Evolutionary conservation across 2,113 vertebrate species (phyloP).

Genomic region (Eira barbara): DNA sequence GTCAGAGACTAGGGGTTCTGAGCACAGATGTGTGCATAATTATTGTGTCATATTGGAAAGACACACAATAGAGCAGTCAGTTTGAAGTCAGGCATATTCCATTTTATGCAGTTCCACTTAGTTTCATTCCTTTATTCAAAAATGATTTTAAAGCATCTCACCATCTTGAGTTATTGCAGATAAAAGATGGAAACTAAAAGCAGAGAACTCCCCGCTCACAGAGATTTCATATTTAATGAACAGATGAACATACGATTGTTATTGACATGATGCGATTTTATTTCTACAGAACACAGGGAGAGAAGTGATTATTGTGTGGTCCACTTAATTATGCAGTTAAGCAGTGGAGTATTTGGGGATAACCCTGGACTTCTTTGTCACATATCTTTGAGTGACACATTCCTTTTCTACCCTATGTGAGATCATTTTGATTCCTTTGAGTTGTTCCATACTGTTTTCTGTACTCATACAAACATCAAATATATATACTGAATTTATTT

Average conservation of each 20-base stretch:
- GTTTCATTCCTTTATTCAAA: slow-evolving; percentile 6
- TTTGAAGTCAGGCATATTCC: not conserved
- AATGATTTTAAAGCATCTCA: not conserved
- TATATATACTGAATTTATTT: not conserved
- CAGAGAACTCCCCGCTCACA: not conserved
- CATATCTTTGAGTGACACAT: not conserved
- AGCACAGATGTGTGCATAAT: not conserved
- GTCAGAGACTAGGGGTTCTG: not conserved
- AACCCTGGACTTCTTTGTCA: not conserved
- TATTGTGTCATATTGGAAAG: not conserved
- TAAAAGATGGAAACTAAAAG: not conserved
- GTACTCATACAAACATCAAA: not conserved
- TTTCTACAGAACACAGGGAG: not conserved
- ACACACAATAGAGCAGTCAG: not conserved
- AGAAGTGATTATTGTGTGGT: not conserved
- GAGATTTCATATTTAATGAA: not conserved
- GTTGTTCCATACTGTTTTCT: not conserved
- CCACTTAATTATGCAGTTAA: not conserved
- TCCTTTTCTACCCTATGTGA: not conserved
- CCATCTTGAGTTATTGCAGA: not conserved
- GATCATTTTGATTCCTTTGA: not conserved
- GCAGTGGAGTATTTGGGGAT: not conserved
- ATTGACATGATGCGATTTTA: not conserved
- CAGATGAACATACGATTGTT: not conserved
- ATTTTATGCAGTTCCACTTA: not conserved